Evolutionary conservation across 1,140 invertebrate genomes (phyloP).

Genomic region (Battus philenor): DNA sequence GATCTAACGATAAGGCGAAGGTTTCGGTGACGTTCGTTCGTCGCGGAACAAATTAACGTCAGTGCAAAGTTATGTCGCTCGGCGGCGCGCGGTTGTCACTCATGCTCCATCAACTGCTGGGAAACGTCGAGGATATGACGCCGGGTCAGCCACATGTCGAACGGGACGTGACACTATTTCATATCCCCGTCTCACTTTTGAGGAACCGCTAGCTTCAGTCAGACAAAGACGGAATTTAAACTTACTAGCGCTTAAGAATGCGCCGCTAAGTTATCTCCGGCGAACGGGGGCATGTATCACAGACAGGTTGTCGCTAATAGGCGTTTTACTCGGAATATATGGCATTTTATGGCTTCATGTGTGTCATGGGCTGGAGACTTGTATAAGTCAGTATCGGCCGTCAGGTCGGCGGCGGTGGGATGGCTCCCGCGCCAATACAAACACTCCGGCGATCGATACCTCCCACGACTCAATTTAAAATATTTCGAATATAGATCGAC

Average conservation of each 20-base stretch:
- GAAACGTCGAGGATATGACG: slow-evolving; percentile 67
- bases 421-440: slow-evolving; percentile 53
- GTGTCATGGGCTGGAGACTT: slow-evolving; percentile 48
- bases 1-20: slow-evolving; percentile 53
- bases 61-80: slow-evolving; percentile 61
- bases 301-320: slow-evolving; percentile 67
- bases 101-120: slow-evolving; percentile 74
- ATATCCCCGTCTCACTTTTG: slow-evolving; percentile 56
- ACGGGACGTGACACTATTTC: slow-evolving; percentile 58
- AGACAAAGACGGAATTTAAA: slow-evolving; percentile 57
- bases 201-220: slow-evolving; percentile 38
- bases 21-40: slow-evolving; percentile 45
- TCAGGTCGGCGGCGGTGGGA: slow-evolving; percentile 34
- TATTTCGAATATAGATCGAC: slow-evolving; percentile 54
- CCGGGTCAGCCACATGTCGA: slow-evolving; percentile 71
- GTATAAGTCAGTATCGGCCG: slow-evolving; percentile 49
- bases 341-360: slow-evolving; percentile 57
- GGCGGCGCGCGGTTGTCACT: slow-evolving; percentile 57
- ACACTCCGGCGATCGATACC: slow-evolving; percentile 44
- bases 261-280: slow-evolving; percentile 46
- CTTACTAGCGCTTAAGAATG: slow-evolving; percentile 45
- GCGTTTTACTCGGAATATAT: slow-evolving; percentile 61
- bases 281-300: slow-evolving; percentile 44
- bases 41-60: slow-evolving; percentile 64
- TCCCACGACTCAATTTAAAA: slow-evolving; percentile 30